phyloP scores from a whole-genome alignment of 2,797 vertebrate species.

The Alectoris magna region DNA sequence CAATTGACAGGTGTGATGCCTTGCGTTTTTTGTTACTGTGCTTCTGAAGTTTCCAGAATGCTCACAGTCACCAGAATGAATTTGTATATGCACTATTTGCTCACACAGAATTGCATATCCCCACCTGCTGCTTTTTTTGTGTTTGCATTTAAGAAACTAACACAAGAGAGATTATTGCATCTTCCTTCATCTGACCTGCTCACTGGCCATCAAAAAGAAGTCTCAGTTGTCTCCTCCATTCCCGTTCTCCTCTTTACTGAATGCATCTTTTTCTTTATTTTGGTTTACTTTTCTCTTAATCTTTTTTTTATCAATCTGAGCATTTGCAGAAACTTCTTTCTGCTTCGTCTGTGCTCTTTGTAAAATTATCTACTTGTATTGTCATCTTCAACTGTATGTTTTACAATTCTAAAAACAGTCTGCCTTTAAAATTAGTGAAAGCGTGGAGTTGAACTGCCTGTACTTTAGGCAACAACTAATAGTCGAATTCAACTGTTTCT shows the following conservation, averaged over 20 bases:
- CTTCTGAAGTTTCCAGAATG: background rate
- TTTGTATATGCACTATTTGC: background rate
- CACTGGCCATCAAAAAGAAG: background rate
- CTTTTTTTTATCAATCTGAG: background rate
- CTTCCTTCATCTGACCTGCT: background rate
- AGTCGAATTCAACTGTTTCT: background rate
- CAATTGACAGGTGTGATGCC: background rate
- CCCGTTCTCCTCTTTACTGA: background rate
- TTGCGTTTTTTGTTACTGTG: background rate
- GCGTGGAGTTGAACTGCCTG: background rate
- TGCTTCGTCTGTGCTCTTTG: background rate
- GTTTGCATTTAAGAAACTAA: background rate
- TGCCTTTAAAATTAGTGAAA: background rate
- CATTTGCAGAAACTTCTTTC: background rate
- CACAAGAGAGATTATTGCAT: background rate
- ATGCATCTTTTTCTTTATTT: background rate
- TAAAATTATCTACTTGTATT: background rate
- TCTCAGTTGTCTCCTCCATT: background rate
- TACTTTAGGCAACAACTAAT: background rate
- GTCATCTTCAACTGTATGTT: rapidly evolving
- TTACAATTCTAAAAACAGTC: background rate
- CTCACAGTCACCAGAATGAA: background rate
- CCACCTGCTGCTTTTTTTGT: background rate
- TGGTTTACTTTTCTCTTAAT: background rate
- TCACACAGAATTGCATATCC: background rate